These are phyloP conservation scores for Apamea crenata DNA, from an alignment of 2,888 invertebrate species.

Conservation along the genomic window DNA sequence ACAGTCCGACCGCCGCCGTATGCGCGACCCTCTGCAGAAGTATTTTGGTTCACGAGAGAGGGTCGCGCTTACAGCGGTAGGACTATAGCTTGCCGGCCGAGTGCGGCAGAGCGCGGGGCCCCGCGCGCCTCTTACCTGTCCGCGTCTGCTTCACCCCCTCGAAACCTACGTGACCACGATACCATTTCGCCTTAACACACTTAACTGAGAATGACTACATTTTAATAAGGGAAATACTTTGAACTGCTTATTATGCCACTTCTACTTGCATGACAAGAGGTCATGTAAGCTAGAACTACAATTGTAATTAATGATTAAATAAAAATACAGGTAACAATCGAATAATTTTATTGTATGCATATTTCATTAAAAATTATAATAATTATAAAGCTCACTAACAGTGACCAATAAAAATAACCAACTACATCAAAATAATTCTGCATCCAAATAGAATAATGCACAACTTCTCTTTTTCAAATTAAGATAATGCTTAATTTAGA, in stretches of 20 bases:
- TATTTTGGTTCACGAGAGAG: too few relatives aligned
- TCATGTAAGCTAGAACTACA: background rate
- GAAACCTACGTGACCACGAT: too few relatives aligned
- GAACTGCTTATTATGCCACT: background rate
- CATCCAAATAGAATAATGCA: constrained; percentile 60
- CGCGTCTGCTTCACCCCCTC: too few relatives aligned
- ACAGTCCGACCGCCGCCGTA: too few relatives aligned
- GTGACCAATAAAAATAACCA: constrained; percentile 75
- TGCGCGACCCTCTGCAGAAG: too few relatives aligned
- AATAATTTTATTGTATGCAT: constrained; percentile 78
- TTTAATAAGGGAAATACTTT: background rate
- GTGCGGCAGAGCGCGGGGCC: too few relatives aligned
- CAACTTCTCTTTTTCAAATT: constrained; percentile 18
- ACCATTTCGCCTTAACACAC: too few relatives aligned
- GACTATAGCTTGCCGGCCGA: too few relatives aligned
- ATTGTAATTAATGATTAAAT: background rate
- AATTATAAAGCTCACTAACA: constrained; percentile 70
- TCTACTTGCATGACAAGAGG: too few relatives aligned
- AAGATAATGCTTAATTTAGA: constrained; percentile 36
- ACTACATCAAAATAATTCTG: constrained; percentile 67
- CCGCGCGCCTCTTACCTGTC: too few relatives aligned
- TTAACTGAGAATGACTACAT: background rate
- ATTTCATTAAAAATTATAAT: constrained; percentile 62
- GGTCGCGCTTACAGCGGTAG: too few relatives aligned
- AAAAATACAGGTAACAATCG: constrained; percentile 68